Evolutionary conservation across 2,113 vertebrate genomes (phyloP).

Genomic region (Ammodytes marinus): DNA sequence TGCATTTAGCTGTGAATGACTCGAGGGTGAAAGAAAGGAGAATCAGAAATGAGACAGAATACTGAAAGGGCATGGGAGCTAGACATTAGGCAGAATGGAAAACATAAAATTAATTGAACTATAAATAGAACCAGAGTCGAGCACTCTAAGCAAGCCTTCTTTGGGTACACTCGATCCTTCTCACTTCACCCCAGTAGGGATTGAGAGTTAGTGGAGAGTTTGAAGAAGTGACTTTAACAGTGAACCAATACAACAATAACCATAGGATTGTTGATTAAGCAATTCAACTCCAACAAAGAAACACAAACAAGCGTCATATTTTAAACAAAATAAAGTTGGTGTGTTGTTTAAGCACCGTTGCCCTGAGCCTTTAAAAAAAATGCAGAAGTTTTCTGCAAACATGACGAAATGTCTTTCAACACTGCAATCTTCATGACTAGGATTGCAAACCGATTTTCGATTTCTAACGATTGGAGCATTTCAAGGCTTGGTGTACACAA

Average conservation of each 20-base stretch:
- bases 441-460: too few species aligned
- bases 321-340: background rate
- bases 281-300: background rate
- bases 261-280: background rate
- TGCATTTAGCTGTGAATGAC: background rate
- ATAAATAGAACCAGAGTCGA: background rate
- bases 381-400: background rate
- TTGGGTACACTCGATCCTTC: background rate
- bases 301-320: background rate
- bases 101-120: constrained; percentile 18
- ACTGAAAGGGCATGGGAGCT: background rate
- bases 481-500: background rate
- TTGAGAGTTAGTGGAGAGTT: too few species aligned
- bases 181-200: background rate
- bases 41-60: background rate
- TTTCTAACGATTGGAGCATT: too few species aligned
- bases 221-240: background rate
- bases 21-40: background rate
- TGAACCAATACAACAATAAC: background rate
- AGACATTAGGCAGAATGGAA: background rate
- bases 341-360: background rate
- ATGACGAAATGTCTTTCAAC: background rate
- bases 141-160: background rate
- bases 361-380: too few species aligned
- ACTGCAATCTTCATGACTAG: too few species aligned